Evolutionary conservation across 2,888 invertebrate species (phyloP).

Genomic region (Crossocerus cetratus): DNA sequence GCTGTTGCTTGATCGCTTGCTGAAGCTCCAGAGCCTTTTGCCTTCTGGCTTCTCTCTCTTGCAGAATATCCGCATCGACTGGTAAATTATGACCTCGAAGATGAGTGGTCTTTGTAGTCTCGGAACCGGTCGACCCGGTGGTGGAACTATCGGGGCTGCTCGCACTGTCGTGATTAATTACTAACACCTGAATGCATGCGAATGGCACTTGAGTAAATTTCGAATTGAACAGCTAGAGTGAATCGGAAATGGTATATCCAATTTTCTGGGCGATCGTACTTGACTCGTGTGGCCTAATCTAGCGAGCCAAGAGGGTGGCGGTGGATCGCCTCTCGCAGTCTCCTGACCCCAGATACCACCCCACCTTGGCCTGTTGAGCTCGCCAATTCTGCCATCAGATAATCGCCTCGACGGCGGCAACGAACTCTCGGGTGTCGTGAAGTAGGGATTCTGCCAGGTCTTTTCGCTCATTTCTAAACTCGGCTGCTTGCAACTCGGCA

Average conservation of each 20-base stretch:
- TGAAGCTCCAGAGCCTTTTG: slow-evolving; percentile 92
- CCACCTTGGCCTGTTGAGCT: slow-evolving; percentile 72
- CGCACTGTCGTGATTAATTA: slow-evolving; percentile 79
- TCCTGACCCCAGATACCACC: slow-evolving; percentile 72
- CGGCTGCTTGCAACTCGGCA: slow-evolving; percentile 35
- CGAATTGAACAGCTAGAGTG: too few species aligned
- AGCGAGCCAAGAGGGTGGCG: slow-evolving; percentile 76
- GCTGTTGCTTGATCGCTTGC: slow-evolving; percentile 89
- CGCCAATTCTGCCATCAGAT: slow-evolving; percentile 63
- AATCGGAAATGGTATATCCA: too few species aligned
- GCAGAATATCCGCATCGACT: slow-evolving; percentile 87
- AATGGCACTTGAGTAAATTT: too few species aligned
- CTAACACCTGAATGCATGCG: slow-evolving; percentile 76
- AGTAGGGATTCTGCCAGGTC: slow-evolving; percentile 71
- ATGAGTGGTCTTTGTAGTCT: slow-evolving; percentile 80
- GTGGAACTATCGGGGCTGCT: slow-evolving; percentile 73
- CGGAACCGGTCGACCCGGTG: slow-evolving; percentile 67
- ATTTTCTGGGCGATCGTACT: slow-evolving; percentile 48
- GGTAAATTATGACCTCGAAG: slow-evolving; percentile 92
- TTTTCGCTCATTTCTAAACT: slow-evolving; percentile 61
- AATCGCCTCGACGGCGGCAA: slow-evolving; percentile 66
- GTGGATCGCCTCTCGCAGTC: slow-evolving; percentile 62
- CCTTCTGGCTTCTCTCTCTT: slow-evolving; percentile 89
- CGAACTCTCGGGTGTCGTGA: slow-evolving; percentile 66
- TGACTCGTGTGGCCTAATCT: slow-evolving; percentile 72